phyloP scores from a whole-genome alignment of 2,797 vertebrate species.

The Fundulus diaphanus region DNA sequence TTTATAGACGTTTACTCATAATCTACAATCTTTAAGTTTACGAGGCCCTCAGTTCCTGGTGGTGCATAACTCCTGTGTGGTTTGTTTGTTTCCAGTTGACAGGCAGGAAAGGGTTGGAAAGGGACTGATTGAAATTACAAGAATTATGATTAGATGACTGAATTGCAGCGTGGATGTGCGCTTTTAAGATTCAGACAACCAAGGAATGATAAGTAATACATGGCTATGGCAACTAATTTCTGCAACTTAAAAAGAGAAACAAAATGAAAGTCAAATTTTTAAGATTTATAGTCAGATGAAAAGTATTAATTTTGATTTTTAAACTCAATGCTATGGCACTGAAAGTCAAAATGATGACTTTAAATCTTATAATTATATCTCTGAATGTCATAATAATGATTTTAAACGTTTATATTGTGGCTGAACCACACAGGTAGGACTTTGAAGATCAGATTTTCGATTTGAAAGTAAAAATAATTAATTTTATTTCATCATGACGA shows the following conservation, averaged over 20 bases:
- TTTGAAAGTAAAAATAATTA: no score
- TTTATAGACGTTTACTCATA: slow-evolving; percentile 7
- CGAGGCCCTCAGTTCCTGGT: slow-evolving; percentile 4
- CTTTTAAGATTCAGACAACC: slow-evolving; percentile 16
- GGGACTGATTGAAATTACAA: slow-evolving; percentile 17
- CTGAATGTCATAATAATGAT: neutral
- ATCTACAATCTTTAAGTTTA: slow-evolving; percentile 6
- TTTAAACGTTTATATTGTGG: no score
- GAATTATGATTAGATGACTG: slow-evolving; percentile 38
- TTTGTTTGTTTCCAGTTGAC: slow-evolving; percentile 30
- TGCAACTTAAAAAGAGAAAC: neutral
- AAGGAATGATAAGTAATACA: slow-evolving; percentile 20
- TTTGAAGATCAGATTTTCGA: no score
- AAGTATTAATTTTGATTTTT: neutral
- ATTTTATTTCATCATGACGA: no score
- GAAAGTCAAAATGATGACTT: neutral
- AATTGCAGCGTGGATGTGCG: neutral
- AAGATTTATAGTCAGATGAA: neutral
- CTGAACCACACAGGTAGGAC: no score
- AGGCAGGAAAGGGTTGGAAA: slow-evolving; percentile 15
- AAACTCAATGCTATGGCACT: neutral
- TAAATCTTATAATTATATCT: neutral
- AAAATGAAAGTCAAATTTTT: neutral
- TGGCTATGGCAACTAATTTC: neutral
- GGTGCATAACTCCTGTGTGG: slow-evolving; percentile 2